Evolutionary conservation across 2,113 vertebrate species (phyloP), one percentile per base, ranked within the genome.

Genomic region (Zosterops pallidus): DNA sequence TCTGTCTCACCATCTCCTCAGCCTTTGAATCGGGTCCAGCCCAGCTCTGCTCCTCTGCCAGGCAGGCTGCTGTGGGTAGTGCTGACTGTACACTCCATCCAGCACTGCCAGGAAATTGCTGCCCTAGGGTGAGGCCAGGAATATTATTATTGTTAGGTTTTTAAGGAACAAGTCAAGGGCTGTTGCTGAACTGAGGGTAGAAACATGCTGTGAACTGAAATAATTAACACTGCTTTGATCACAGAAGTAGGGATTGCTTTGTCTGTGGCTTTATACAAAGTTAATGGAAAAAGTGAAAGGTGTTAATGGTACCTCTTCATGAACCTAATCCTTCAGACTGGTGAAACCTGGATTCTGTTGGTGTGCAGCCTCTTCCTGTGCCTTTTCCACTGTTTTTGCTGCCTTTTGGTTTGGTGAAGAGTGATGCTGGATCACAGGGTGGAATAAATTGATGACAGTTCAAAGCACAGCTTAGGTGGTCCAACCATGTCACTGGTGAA

Each of bases 1-100:
- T 77, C 31, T 53, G 20, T 83, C 55, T 87, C 59, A 12, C 33
- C 26, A 4, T 91, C 65, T 84, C 69, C 37, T 53, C 86, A 76
- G 69, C 53, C 83, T 89, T 78, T 95, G 93, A 90, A 96, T 86
- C 22, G 29, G 20, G 63, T 67, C 71, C 92, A 95, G 77, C 53
- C 59, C 68, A 57, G 88, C 63, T 50, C 46, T 81, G 90, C 57
- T 77, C 19, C 78, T 83, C 79, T 88, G 67, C 89, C 91, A 95
- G 90, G 82, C 90, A 94, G 93, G 83, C 93, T 92, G 92, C 63
- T 87, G 84, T 88, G 84, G 77, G 92, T 52, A 83, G 74, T 87
- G 94, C 90, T 95, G 94, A 93, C 89, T 86, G 79, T 10, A 86
- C 53, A 62, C 88, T 94, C 89, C 0, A 13, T 41, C 74, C 60